A percentile compares a stretch with the other conserved stretches of the same genome.
These are phyloP conservation scores for Drosophila neoperkinsi DNA, from an alignment of 2,888 invertebrate genomes.

Conservation along the genomic window DNA sequence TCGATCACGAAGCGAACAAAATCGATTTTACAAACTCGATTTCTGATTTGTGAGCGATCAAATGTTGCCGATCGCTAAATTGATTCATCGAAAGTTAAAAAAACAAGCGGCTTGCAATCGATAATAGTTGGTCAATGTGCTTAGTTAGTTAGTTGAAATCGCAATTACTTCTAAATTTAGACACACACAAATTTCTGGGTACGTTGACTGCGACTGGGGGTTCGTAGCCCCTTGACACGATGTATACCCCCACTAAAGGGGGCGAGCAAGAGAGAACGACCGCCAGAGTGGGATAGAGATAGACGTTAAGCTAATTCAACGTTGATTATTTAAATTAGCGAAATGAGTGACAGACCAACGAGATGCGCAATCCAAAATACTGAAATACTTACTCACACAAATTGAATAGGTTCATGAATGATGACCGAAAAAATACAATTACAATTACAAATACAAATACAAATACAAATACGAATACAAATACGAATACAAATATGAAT, in stretches of 20 bases:
- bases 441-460: neutral
- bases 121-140: neutral
- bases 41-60: neutral
- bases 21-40: neutral
- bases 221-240: conserved; percentile 43
- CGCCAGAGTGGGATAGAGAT: neutral
- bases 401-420: conserved; percentile 69
- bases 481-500: conserved; percentile 4
- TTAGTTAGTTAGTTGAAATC: neutral
- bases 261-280: conserved; percentile 3
- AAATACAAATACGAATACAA: neutral
- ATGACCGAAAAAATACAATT: conserved; percentile 39
- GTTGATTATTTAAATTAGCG: conserved; percentile 79
- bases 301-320: conserved; percentile 57
- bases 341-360: conserved; percentile 73
- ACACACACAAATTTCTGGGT: conserved; percentile 25
- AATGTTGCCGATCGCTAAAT: neutral
- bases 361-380: conserved; percentile 35
- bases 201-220: conserved; percentile 53
- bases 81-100: no score
- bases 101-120: neutral
- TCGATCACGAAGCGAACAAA: neutral
- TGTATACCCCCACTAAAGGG: neutral
- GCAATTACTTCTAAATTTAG: conserved; percentile 38
- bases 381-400: conserved; percentile 49